Percentiles rank a stretch among this genome's conserved stretches.
Conservation (phyloP, 2,113 vertebrate genomes). For the Pelmatolapia mariae region DNA sequence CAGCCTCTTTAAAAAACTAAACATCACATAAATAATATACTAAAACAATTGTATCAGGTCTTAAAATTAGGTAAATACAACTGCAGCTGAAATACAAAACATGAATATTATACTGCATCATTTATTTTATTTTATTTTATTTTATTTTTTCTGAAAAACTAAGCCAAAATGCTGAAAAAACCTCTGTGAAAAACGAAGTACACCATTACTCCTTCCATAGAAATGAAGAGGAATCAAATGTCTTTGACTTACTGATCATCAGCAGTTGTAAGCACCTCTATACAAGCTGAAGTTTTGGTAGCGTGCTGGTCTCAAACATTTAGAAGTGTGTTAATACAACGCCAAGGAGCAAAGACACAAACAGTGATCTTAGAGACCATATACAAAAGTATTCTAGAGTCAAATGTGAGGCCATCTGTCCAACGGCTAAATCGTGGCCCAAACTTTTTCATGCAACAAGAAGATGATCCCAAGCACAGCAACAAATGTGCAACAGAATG, state of each 20-base stretch:
- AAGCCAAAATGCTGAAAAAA: not conserved
- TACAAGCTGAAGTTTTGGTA: not conserved
- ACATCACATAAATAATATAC: not conserved
- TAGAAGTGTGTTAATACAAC: not conserved
- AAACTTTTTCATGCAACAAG: not conserved
- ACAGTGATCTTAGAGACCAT: not conserved
- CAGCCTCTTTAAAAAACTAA: not conserved
- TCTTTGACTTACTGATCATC: not conserved
- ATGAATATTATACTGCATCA: not conserved
- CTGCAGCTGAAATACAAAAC: not conserved
- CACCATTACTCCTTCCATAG: not conserved
- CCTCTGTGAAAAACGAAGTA: not conserved
- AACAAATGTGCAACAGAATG: not conserved
- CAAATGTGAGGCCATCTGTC: not conserved
- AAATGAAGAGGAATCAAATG: not conserved
- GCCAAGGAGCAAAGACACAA: not conserved
- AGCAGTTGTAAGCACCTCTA: not conserved
- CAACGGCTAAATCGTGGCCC: not conserved
- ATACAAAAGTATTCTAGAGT: not conserved
- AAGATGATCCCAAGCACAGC: not conserved
- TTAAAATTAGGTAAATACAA: not conserved
- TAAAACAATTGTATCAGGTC: not conserved
- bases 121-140: not conserved
- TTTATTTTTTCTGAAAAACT: not conserved
- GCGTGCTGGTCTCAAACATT: not conserved